Evolutionary conservation across 2,113 vertebrate genomes (phyloP).

Genomic region (Arenaria interpres): DNA sequence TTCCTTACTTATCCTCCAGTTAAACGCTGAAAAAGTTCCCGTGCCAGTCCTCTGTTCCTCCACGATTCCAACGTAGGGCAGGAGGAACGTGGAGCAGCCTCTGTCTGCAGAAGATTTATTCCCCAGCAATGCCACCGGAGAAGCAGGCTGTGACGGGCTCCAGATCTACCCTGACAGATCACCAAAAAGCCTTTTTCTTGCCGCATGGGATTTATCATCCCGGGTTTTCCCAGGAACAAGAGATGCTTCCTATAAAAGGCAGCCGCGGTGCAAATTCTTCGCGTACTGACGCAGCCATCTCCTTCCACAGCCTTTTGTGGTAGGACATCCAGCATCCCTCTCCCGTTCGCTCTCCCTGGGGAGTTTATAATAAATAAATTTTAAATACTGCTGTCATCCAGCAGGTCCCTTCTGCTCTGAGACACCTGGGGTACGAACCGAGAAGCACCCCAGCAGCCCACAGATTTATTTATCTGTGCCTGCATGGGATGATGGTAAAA

Average conservation of each 20-base stretch:
- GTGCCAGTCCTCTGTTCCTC: not conserved
- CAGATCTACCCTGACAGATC: not conserved
- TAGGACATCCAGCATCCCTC: not conserved
- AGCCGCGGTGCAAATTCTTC: not conserved
- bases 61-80: fast-evolving
- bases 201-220: not conserved
- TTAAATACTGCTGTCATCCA: not conserved
- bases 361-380: not conserved
- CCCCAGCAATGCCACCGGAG: not conserved
- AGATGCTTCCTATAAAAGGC: conserved; percentile 25
- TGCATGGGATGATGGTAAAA: not conserved
- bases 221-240: not conserved
- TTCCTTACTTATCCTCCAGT: not conserved
- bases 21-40: not conserved
- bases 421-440: not conserved
- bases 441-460: not conserved
- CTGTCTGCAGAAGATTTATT: not conserved
- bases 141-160: not conserved
- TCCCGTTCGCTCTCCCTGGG: fast-evolving
- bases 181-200: not conserved
- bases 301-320: not conserved
- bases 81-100: not conserved
- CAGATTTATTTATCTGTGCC: not conserved
- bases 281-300: not conserved
- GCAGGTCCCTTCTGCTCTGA: not conserved